phyloP scores from a whole-genome alignment of 2,888 invertebrate species.

The Neuroscelio doddi region DNA sequence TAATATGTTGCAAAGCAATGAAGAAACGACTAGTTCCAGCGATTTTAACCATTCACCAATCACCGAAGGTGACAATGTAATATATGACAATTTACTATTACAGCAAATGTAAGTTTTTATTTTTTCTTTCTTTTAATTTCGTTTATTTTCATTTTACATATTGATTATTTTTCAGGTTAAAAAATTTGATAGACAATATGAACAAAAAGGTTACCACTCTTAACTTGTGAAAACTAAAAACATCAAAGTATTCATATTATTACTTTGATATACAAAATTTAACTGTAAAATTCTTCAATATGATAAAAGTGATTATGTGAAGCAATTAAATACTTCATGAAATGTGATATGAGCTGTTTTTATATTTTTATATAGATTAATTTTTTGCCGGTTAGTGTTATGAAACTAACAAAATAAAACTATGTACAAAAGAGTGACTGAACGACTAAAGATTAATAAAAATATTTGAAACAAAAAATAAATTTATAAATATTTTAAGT shows the following conservation, averaged over 20 bases:
- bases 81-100: conserved; percentile 59
- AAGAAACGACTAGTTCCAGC: no score
- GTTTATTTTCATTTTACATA: not conserved
- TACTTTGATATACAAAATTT: no score
- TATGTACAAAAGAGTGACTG: no score
- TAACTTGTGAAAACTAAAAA: not conserved
- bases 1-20: not conserved
- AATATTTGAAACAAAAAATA: no score
- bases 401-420: no score
- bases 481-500: no score
- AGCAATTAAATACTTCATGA: no score
- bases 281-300: no score
- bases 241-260: conserved; percentile 4
- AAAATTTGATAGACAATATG: conserved; percentile 37
- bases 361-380: no score
- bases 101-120: conserved; percentile 53
- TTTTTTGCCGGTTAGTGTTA: no score
- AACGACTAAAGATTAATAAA: no score
- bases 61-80: conserved; percentile 37
- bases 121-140: conserved; percentile 2
- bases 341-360: no score
- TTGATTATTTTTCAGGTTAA: conserved; percentile 43
- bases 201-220: conserved; percentile 10
- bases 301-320: not conserved
- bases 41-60: not conserved